Evolutionary conservation across 2,113 vertebrate genomes (phyloP).

Genomic region (Trichechus manatus): DNA sequence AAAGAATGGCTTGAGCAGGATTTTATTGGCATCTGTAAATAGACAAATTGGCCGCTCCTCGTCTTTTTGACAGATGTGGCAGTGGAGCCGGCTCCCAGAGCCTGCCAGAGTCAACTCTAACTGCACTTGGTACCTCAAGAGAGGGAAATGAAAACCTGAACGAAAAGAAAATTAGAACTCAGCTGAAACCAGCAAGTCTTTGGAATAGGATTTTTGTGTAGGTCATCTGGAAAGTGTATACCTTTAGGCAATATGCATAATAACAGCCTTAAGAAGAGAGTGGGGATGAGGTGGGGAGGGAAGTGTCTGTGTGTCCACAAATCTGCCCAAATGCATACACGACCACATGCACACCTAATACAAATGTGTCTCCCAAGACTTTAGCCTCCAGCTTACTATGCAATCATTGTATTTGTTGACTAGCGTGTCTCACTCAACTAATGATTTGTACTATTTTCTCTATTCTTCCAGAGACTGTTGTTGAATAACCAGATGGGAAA

Average conservation of each 20-base stretch:
- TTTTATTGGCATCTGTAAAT: conserved; percentile 68
- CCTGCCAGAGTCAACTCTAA: conserved; percentile 53
- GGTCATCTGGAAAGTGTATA: background rate
- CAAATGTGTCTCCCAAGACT: background rate
- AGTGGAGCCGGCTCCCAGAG: conserved; percentile 30
- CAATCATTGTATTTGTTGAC: background rate
- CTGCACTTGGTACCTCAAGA: background rate
- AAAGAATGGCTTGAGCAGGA: background rate
- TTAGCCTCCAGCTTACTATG: background rate
- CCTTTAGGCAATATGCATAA: background rate
- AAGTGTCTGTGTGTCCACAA: background rate
- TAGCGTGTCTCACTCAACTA: background rate
- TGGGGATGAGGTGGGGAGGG: fast-evolving
- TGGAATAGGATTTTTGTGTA: conserved; percentile 46
- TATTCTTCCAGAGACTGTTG: background rate
- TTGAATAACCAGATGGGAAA: background rate
- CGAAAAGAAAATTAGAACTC: conserved; percentile 72
- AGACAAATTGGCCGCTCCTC: background rate
- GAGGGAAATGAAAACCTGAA: conserved; percentile 45
- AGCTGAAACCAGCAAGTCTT: conserved; percentile 27
- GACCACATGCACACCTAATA: background rate
- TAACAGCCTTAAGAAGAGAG: background rate
- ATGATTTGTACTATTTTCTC: background rate
- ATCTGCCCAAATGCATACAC: background rate
- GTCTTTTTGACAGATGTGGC: conserved; percentile 54